phyloP scores from a whole-genome alignment of 2,888 invertebrate genomes.

The Tupiocoris notatus region DNA sequence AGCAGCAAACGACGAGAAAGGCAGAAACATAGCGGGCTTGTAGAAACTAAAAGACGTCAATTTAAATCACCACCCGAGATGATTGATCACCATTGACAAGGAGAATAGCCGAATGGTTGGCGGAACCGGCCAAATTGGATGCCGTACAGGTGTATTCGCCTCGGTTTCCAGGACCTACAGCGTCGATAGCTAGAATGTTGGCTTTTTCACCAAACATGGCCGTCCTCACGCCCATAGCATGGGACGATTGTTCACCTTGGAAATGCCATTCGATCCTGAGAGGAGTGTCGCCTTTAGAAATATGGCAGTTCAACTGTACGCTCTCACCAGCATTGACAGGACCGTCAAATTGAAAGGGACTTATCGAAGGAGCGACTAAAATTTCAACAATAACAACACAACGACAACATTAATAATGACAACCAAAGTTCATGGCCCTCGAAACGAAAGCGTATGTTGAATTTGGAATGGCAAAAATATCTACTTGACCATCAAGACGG shows the following conservation, averaged over 20 bases:
- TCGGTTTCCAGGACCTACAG: slow-evolving; percentile 66
- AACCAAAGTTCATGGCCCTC: neutral
- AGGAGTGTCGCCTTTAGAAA: slow-evolving; percentile 68
- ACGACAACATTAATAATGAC: neutral
- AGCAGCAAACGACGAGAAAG: slow-evolving; percentile 4
- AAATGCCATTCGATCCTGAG: slow-evolving; percentile 72
- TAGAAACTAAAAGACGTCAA: slow-evolving; percentile 6
- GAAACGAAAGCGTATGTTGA: neutral
- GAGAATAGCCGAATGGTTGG: slow-evolving; percentile 66
- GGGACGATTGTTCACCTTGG: slow-evolving; percentile 56
- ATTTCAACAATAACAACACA: slow-evolving; percentile 14
- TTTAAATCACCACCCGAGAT: neutral
- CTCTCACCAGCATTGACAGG: slow-evolving; percentile 66
- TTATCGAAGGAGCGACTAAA: slow-evolving; percentile 49
- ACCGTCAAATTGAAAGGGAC: slow-evolving; percentile 63
- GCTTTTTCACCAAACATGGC: slow-evolving; percentile 51
- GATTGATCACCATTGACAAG: slow-evolving; percentile 67
- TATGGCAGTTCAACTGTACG: slow-evolving; percentile 63
- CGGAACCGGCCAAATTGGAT: slow-evolving; percentile 67
- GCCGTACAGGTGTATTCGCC: slow-evolving; percentile 76
- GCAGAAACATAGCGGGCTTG: slow-evolving; percentile 15
- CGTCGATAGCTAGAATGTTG: slow-evolving; percentile 61
- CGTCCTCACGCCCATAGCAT: slow-evolving; percentile 49
- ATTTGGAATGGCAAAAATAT: neutral
- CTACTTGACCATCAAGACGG: slow-evolving; percentile 1